A percentile compares a stretch with the other conserved stretches of the same genome.
Evolutionary conservation across 2,113 vertebrate species (phyloP).

Genomic region (Sitta europaea): DNA sequence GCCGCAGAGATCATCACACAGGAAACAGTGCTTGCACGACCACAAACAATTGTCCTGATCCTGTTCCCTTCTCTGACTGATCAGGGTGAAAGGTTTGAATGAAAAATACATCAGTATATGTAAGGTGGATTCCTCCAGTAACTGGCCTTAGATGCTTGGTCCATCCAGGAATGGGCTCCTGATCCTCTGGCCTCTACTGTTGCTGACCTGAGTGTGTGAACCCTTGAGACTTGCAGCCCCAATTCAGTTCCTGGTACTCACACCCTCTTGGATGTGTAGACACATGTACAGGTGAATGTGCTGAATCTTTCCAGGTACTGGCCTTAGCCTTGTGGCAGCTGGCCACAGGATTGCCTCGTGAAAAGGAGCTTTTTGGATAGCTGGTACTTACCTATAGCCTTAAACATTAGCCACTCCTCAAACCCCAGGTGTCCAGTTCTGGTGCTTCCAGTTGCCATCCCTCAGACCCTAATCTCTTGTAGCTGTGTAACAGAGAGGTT

Average conservation of each 20-base stretch:
- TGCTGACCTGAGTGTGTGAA: not conserved
- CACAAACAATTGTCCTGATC: not conserved
- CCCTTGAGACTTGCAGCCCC: not conserved
- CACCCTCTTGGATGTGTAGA: not conserved
- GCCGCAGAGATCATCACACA: not conserved
- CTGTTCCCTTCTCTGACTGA: not conserved
- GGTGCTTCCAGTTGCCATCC: not conserved
- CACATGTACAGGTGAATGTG: accelerated
- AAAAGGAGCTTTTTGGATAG: not conserved
- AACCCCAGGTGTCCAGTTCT: not conserved
- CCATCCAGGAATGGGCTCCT: not conserved
- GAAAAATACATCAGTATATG: not conserved
- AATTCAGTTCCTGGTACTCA: not conserved
- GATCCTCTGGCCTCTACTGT: not conserved
- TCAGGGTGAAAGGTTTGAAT: not conserved
- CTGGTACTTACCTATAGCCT: not conserved
- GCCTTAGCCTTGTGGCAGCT: not conserved
- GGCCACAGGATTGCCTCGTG: not conserved
- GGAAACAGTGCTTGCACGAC: not conserved
- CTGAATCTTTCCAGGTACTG: not conserved
- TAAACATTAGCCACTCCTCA: not conserved
- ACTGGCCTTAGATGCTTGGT: not conserved
- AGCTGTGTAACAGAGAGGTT: not conserved
- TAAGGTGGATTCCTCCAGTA: not conserved
- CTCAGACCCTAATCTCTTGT: not conserved